Evolutionary conservation across 1,140 invertebrate species (phyloP).

Genomic region (Calephelis nemesis): DNA sequence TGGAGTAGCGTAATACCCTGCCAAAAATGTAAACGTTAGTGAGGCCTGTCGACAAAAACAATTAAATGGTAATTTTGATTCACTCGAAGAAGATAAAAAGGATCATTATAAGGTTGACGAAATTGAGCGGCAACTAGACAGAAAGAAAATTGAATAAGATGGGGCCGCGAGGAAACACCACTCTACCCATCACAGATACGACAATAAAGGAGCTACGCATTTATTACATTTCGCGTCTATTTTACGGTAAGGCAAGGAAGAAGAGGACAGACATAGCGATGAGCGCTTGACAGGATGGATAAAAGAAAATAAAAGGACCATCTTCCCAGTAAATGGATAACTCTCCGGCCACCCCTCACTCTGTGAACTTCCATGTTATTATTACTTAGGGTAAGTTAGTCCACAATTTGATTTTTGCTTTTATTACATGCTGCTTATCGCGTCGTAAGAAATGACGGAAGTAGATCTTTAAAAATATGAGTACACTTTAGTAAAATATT

Average conservation of each 20-base stretch:
- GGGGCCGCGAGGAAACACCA: slow-evolving; percentile 40
- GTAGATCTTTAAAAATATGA: neutral
- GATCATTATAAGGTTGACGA: slow-evolving; percentile 54
- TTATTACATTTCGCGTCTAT: slow-evolving; percentile 78
- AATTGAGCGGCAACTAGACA: slow-evolving; percentile 42
- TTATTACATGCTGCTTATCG: slow-evolving; percentile 29
- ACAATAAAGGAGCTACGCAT: slow-evolving; percentile 75
- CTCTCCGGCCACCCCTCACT: slow-evolving; percentile 62
- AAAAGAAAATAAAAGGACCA: slow-evolving; percentile 76
- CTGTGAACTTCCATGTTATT: slow-evolving; percentile 58
- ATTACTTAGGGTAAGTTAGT: slow-evolving; percentile 45
- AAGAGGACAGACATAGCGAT: slow-evolving; percentile 55
- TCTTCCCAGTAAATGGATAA: slow-evolving; percentile 73
- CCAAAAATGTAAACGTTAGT: slow-evolving; percentile 29
- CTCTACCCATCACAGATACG: slow-evolving; percentile 56
- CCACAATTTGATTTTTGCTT: slow-evolving; percentile 42
- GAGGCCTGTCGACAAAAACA: slow-evolving; percentile 27
- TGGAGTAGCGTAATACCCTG: slow-evolving; percentile 83
- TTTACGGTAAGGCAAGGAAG: slow-evolving; percentile 68
- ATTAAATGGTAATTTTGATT: slow-evolving; percentile 43
- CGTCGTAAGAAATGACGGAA: neutral
- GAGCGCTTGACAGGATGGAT: slow-evolving; percentile 61
- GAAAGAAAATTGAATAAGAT: slow-evolving; percentile 71
- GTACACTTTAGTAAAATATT: no score
- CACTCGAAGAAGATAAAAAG: slow-evolving; percentile 39